Percentiles rank a stretch among this genome's conserved stretches.
Evolutionary conservation across 2,113 vertebrate genomes (phyloP).

Genomic region (Boulengeromyrus knoepffleri): DNA sequence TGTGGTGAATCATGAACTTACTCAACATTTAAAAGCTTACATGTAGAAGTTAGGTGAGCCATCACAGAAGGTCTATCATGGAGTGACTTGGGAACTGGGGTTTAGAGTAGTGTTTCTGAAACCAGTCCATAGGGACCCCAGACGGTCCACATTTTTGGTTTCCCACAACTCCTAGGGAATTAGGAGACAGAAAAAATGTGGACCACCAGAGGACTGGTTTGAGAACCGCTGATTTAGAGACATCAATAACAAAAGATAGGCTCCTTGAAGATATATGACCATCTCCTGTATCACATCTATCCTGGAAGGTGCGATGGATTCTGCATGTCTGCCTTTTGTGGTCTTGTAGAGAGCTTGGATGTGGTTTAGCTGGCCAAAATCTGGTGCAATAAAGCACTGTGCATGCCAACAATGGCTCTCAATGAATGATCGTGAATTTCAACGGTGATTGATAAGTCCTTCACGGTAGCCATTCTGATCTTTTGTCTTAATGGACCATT

Average conservation of each 20-base stretch:
- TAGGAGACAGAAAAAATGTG: background rate
- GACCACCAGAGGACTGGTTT: background rate
- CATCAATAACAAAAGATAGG: background rate
- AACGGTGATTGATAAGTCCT: background rate
- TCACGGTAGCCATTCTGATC: background rate
- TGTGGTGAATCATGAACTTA: background rate
- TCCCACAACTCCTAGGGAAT: background rate
- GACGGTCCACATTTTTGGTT: background rate
- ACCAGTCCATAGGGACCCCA: background rate
- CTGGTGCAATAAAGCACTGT: background rate
- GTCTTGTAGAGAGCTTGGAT: background rate
- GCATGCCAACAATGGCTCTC: background rate
- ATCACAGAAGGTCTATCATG: background rate
- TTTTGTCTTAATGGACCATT: background rate
- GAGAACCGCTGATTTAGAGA: background rate
- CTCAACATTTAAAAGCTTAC: background rate
- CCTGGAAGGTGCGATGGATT: background rate
- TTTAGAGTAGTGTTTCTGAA: background rate
- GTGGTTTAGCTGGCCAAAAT: background rate
- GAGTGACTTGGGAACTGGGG: background rate
- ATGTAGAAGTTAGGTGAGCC: background rate
- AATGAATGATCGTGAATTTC: background rate
- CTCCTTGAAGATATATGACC: background rate
- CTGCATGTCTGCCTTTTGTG: background rate
- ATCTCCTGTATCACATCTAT: background rate